Percentiles rank a stretch among this genome's conserved stretches.
Evolutionary conservation across 2,113 vertebrate genomes (phyloP).

Genomic region (Odobenus rosmarus): DNA sequence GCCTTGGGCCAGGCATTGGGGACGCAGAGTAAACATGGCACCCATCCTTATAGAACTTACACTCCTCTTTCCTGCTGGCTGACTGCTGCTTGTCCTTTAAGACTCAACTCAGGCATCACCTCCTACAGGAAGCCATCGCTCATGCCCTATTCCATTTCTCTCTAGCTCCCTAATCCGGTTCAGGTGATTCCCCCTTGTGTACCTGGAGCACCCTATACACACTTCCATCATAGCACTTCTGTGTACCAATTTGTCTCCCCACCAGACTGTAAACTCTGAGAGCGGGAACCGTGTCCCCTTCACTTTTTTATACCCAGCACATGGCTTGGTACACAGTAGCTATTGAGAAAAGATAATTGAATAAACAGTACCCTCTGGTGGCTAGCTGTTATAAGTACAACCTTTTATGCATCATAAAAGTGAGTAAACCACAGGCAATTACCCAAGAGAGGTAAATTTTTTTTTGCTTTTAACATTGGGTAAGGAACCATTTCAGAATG

Average conservation of each 20-base stretch:
- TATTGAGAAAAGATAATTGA: conserved; percentile 18
- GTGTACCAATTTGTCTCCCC: not conserved
- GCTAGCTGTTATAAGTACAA: not conserved
- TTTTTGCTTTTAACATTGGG: not conserved
- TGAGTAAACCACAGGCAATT: not conserved
- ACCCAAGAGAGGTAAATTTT: not conserved
- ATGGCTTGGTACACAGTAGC: not conserved
- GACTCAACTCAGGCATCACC: not conserved
- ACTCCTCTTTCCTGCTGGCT: not conserved
- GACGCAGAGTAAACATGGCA: not conserved
- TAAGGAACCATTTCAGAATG: conserved; percentile 54
- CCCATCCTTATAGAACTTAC: not conserved
- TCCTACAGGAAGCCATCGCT: not conserved
- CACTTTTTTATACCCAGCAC: conserved; percentile 72
- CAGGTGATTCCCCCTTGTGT: not conserved
- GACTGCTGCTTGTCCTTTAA: not conserved
- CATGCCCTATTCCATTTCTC: not conserved
- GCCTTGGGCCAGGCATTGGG: not conserved
- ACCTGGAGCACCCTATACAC: not conserved
- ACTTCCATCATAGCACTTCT: not conserved
- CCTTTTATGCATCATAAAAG: not conserved
- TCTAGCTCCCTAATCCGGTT: not conserved
- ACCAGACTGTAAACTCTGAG: not conserved
- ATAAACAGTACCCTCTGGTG: conserved; percentile 65
- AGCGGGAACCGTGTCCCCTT: not conserved